Conservation (phyloP, 1,140 invertebrate species). For the Solenopsis fugax region DNA sequence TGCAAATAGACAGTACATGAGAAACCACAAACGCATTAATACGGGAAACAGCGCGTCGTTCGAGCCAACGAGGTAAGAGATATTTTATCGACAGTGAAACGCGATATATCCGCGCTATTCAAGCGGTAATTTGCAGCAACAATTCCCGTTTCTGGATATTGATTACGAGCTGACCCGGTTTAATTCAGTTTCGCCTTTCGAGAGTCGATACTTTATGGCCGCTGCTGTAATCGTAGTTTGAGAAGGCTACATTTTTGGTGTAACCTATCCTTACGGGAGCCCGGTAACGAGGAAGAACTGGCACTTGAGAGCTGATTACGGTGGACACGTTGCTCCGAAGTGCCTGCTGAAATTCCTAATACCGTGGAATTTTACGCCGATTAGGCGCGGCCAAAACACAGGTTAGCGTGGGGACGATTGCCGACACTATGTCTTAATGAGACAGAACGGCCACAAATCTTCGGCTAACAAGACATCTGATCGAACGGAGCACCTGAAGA, state of each 20-base stretch:
- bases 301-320: slow-evolving; percentile 18
- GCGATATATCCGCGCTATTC: slow-evolving; percentile 27
- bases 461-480: slow-evolving; percentile 74
- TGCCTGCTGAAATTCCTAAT: slow-evolving; percentile 27
- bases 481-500: neutral
- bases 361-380: slow-evolving; percentile 66
- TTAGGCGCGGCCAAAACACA: slow-evolving; percentile 60
- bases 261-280: slow-evolving; percentile 29
- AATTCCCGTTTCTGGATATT: slow-evolving; percentile 49
- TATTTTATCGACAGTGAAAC: slow-evolving; percentile 49
- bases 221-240: slow-evolving; percentile 21
- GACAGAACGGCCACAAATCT: slow-evolving; percentile 78
- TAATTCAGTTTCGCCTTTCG: slow-evolving; percentile 24
- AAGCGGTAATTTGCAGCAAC: slow-evolving; percentile 29
- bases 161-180: slow-evolving; percentile 53
- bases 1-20: slow-evolving; percentile 14
- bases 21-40: slow-evolving; percentile 24
- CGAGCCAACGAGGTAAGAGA: slow-evolving; percentile 37
- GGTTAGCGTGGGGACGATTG: slow-evolving; percentile 66
- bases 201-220: neutral
- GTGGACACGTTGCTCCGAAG: slow-evolving; percentile 1
- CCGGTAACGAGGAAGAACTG: slow-evolving; percentile 31
- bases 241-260: slow-evolving; percentile 22
- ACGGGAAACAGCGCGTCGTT: slow-evolving; percentile 8
- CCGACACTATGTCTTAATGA: slow-evolving; percentile 72